Evolutionary conservation across 2,888 invertebrate species (phyloP), one percentile per base, ranked within the genome.

Genomic region (Rhagonycha lutea): DNA sequence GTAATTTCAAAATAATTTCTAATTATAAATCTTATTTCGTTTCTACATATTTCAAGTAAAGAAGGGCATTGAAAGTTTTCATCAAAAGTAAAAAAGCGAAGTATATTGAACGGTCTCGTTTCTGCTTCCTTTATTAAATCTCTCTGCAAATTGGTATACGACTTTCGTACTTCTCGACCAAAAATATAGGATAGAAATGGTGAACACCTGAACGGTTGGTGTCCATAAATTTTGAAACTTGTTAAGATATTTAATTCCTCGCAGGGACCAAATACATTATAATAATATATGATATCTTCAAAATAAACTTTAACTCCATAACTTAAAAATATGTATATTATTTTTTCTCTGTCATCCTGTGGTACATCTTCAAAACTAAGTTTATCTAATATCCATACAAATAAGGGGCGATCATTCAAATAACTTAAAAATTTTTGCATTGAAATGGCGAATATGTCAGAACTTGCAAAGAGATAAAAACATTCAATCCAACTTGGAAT

Each of bases 41-140:
- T 80, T 76, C 84, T 80, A 65, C 83, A 73, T 69, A 85, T 69
- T 78, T 85, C 82, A n/a, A 84, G 62, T 75, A 85, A 80, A 3
- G 81, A 81, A 26, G 83, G 83, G 70, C 83, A 73, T 73, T 79
- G 69, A 67, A n/a, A 32, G 12, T 5, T 14, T 12, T 9, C 8
- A 14, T 7, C 3, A 23, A 72, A 60, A n/a, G 72, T 61, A 18
- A 72, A 68, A 26, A 4, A 68, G 2, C 2, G n/a, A 47, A 47
- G 47, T 47, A n/a, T 2, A 1, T n/a, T n/a, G n/a, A 7, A 18
- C n/a, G n/a, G n/a, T n/a, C 2, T 18, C n/a, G n/a, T 0, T n/a
- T n/a, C 1, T n/a, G n/a, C n/a, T 47, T 47, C 47, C 2, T 12
- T 12, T n/a, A 47, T n/a, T 7, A 47, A 7, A 47, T n/a, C 47